These are phyloP conservation scores for Leuciscus idus DNA, from an alignment of 2,113 vertebrate genomes.

Conservation along the genomic window DNA sequence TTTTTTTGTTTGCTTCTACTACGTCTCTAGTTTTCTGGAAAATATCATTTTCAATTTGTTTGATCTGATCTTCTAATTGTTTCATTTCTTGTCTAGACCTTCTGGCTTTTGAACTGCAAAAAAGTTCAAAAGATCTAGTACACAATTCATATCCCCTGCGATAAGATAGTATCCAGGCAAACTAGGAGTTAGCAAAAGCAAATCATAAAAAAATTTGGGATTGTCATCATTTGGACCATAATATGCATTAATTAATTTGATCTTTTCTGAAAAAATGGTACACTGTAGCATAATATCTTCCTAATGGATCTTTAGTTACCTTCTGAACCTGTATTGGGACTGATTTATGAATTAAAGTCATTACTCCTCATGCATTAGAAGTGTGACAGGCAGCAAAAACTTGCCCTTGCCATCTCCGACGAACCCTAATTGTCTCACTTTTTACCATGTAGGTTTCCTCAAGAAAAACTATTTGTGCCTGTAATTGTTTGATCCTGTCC, in stretches of 20 bases:
- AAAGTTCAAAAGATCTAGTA: background rate
- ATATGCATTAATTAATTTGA: background rate
- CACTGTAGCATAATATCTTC: background rate
- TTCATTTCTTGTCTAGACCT: no score
- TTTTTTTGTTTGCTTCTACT: background rate
- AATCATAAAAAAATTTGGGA: background rate
- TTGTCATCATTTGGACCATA: background rate
- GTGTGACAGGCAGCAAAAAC: no score
- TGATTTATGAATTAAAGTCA: conserved; percentile 10
- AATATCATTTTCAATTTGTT: background rate
- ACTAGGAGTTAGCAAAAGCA: background rate
- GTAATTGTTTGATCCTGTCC: conserved; percentile 1
- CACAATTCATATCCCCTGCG: background rate
- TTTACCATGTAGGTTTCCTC: background rate
- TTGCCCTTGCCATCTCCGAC: no score
- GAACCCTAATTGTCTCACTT: background rate
- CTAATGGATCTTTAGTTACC: conserved; percentile 10
- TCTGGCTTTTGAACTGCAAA: no score
- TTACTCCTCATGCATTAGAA: background rate
- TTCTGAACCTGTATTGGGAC: background rate
- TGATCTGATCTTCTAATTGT: no score
- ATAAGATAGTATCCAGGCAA: conserved; percentile 4
- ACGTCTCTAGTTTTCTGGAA: background rate
- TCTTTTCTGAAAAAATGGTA: background rate
- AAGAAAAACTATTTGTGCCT: background rate